Conservation (phyloP, 2,888 invertebrate genomes). For the Aphidoletes aphidimyza region DNA sequence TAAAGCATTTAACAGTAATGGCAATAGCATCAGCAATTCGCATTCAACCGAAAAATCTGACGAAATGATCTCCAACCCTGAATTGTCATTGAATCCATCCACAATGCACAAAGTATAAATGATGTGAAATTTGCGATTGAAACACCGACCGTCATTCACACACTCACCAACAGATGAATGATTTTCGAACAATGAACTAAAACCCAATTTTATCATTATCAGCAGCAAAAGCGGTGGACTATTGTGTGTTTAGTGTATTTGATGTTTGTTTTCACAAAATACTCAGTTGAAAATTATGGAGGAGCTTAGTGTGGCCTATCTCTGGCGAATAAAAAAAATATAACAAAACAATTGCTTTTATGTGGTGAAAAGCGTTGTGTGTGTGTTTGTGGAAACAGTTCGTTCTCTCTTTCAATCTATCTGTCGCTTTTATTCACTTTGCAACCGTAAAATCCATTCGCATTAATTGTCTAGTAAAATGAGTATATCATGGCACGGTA, state of each 20-base stretch:
- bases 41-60: slow-evolving; percentile 9
- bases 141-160: too few relatives aligned
- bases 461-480: slow-evolving; percentile 50
- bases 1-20: not conserved
- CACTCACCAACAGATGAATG: slow-evolving; percentile 23
- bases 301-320: not conserved
- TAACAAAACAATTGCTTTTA: slow-evolving; percentile 52
- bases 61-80: not conserved
- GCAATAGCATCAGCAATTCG: too few relatives aligned
- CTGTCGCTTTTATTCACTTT: slow-evolving; percentile 32
- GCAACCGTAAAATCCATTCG: slow-evolving; percentile 42
- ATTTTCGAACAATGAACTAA: slow-evolving; percentile 33
- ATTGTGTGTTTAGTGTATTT: slow-evolving; percentile 26
- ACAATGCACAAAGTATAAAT: too few relatives aligned
- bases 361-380: slow-evolving; percentile 53
- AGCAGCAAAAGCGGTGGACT: slow-evolving; percentile 7
- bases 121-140: too few relatives aligned
- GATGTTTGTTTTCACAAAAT: slow-evolving; percentile 44
- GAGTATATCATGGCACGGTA: slow-evolving; percentile 52
- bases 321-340: not conserved
- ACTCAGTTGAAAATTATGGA: not conserved
- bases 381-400: not conserved
- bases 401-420: not conserved
- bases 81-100: too few relatives aligned
- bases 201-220: slow-evolving; percentile 51